These are phyloP conservation scores for Isaurus tuberculatus DNA, from an alignment of 92 coral and sea anemone species.

Conservation along the genomic window DNA sequence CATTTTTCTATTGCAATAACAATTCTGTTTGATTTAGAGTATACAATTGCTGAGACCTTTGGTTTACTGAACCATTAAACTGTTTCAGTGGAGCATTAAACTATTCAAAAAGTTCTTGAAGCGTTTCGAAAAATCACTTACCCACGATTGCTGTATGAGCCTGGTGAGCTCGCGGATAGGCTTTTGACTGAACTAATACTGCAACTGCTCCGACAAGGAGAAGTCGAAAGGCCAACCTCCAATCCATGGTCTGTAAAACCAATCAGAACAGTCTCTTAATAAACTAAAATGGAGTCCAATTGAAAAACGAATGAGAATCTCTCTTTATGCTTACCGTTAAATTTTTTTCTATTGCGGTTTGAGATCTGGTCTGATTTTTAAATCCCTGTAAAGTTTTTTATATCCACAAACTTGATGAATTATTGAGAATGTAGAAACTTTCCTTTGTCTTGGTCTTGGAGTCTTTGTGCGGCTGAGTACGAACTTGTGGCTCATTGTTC, in stretches of 20 bases:
- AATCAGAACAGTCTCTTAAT: neutral
- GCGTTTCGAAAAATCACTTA: slow-evolving; percentile 26
- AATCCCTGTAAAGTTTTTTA: slow-evolving; percentile 18
- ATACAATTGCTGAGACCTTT: neutral
- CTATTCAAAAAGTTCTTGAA: slow-evolving; percentile 1
- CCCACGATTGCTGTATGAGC: slow-evolving; percentile 41
- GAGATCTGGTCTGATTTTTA: slow-evolving; percentile 38
- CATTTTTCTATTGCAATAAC: neutral
- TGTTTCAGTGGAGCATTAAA: slow-evolving; percentile 16
- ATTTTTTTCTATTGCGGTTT: neutral
- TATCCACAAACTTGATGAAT: slow-evolving; percentile 30
- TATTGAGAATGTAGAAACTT: slow-evolving; percentile 15
- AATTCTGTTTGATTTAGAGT: neutral
- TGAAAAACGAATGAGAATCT: neutral
- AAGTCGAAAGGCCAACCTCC: slow-evolving; percentile 6
- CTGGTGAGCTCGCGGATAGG: slow-evolving; percentile 10
- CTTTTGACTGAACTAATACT: slow-evolving; percentile 4
- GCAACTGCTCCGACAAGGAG: slow-evolving; percentile 18
- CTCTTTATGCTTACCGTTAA: slow-evolving; percentile 20
- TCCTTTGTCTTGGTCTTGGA: slow-evolving; percentile 32
- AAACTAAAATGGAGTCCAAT: neutral
- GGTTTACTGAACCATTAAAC: neutral
- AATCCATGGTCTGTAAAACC: slow-evolving; percentile 36
- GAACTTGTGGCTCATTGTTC: slow-evolving; percentile 43
- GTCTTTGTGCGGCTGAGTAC: slow-evolving; percentile 15